These are phyloP conservation scores for Syrmaticus mikado DNA, from an alignment of 2,113 vertebrate species.

Conservation along the genomic window DNA sequence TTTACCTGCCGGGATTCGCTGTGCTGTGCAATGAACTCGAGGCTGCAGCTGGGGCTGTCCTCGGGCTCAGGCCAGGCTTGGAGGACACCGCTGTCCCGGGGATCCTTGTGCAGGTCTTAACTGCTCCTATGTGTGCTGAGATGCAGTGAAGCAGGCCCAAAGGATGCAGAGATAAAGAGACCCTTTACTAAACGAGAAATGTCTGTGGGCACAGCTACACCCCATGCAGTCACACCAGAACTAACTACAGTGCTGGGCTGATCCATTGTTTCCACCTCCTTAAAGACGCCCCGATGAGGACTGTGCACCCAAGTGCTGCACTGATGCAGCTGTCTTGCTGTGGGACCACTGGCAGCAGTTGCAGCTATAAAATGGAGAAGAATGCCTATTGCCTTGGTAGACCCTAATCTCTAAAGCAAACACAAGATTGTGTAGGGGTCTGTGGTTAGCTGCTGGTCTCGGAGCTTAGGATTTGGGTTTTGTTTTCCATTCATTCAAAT, in stretches of 20 bases:
- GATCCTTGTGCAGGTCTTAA: background rate
- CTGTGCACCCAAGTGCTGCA: background rate
- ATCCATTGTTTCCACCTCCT: accelerated
- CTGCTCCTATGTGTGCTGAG: background rate
- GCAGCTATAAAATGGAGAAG: background rate
- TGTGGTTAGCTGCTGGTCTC: background rate
- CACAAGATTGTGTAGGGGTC: accelerated
- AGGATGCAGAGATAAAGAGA: background rate
- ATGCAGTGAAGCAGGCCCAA: background rate
- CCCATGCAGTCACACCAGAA: background rate
- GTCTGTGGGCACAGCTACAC: background rate
- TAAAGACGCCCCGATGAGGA: accelerated
- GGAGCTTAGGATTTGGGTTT: background rate
- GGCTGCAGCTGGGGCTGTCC: background rate
- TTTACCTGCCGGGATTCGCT: background rate
- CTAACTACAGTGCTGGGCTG: background rate
- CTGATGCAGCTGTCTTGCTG: background rate
- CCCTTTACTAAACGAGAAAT: background rate
- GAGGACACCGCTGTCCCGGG: accelerated
- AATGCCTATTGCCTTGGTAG: background rate
- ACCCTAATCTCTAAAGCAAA: background rate
- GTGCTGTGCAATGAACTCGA: accelerated
- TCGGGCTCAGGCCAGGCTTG: background rate
- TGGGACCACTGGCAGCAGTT: background rate
- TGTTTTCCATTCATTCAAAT: conserved; percentile 23